Evolutionary conservation across 1,140 invertebrate genomes (phyloP), one percentile per base, ranked within the genome.

Genomic region (Portunus trituberculatus): DNA sequence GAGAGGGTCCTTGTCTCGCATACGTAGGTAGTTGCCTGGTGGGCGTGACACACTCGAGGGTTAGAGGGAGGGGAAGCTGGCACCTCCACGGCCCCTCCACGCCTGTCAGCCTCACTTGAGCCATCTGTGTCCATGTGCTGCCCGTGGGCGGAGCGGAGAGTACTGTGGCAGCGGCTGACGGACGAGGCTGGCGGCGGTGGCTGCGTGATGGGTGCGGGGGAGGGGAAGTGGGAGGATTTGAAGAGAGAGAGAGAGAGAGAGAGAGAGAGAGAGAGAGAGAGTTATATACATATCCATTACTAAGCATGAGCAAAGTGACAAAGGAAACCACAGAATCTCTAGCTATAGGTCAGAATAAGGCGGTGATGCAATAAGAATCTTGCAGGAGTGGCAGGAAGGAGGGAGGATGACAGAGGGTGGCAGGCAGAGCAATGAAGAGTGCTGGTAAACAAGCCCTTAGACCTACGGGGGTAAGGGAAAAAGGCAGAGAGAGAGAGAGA

Each of bases 401-500:
- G n/a, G 31, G n/a, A 84, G 83, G 31, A n/a, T 20, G 83, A 84
- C 28, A 84, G 0, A 84, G 14, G n/a, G 20, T 20, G 83, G n/a
- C 28, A 84, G 20, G n/a, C 12, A 29, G 31, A 28, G 31, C 12
- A 84, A 28, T 16, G 83, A 39, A 6, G 39, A 39, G 39, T 6
- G 1, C 39, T 39, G 39, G 39, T 39, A 39, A 25, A 82, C 76
- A 82, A 39, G 76, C 28, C 76, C 20, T 82, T 28, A 82, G 16
- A 20, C 16, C 76, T 28, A 82, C 76, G 28, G 10, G 31, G 10
- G 83, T n/a, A 28, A 28, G 28, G 25, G 83, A n/a, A 25, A 84
- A 25, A 84, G 83, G 28, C 0, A 84, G 83, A 84, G 83, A 84
- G 83, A 84, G 83, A 84, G 83, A 84, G 83, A 84, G 83, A 84